Evolutionary conservation across 2,113 vertebrate genomes (phyloP).

Genomic region (Mobula birostris): DNA sequence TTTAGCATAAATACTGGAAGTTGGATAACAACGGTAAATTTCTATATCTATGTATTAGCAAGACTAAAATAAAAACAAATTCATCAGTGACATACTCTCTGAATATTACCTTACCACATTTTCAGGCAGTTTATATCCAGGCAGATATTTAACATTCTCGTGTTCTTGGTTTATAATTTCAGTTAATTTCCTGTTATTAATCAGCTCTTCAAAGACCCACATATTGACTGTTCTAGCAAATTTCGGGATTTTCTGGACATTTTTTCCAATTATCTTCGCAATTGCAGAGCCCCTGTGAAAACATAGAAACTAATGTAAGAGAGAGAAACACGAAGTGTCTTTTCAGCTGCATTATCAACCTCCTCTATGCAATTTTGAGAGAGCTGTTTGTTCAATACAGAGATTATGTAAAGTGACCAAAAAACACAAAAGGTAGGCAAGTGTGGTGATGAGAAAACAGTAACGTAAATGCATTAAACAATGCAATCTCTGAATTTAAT

Average conservation of each 20-base stretch:
- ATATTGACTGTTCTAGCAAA: conserved; percentile 80
- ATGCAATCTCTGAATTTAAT: neutral
- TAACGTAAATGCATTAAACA: neutral
- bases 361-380: neutral
- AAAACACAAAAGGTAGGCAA: neutral
- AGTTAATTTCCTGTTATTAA: conserved; percentile 77
- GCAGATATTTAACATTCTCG: conserved; percentile 86
- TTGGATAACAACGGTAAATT: neutral
- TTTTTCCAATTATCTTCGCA: conserved; percentile 77
- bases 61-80: neutral
- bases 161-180: conserved; percentile 88
- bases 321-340: neutral
- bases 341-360: neutral
- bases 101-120: conserved; percentile 72
- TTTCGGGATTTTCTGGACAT: conserved; percentile 65
- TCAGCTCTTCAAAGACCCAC: conserved; percentile 85
- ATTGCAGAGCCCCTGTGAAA: conserved; percentile 78
- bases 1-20: neutral
- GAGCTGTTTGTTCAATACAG: neutral
- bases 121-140: conserved; percentile 82
- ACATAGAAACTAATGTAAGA: conserved; percentile 24
- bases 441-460: neutral
- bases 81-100: neutral
- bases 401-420: neutral
- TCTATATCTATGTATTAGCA: neutral